These are phyloP conservation scores for Chydorus sphaericus DNA, from an alignment of 2,888 invertebrate genomes.

Conservation along the genomic window DNA sequence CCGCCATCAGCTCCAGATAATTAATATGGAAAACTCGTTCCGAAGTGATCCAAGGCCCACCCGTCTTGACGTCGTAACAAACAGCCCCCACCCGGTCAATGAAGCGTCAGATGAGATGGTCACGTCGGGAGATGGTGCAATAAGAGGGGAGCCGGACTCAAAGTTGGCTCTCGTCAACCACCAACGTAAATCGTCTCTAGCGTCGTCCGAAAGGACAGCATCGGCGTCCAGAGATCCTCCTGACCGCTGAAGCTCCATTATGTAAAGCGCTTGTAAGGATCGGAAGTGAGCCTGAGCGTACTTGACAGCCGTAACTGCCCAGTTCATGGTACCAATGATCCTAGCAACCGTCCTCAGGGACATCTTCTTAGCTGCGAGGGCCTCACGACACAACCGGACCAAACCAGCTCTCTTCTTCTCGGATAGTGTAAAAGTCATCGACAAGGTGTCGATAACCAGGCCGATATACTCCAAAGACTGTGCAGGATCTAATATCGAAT, in stretches of 20 bases:
- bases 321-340: background rate
- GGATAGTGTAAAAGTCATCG: background rate
- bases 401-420: background rate
- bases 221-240: too few relatives aligned
- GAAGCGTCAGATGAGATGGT: background rate
- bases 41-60: background rate
- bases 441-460: background rate
- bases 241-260: too few relatives aligned
- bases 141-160: background rate
- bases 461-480: background rate
- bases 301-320: background rate
- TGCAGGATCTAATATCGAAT: background rate
- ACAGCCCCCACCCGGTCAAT: background rate
- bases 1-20: background rate
- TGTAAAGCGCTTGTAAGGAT: background rate
- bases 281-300: background rate
- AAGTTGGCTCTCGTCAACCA: background rate
- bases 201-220: background rate
- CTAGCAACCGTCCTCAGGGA: background rate
- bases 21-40: background rate
- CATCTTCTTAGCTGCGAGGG: background rate
- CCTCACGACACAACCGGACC: background rate
- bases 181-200: background rate
- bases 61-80: background rate
- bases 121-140: background rate